Base-by-base conservation (phyloP, 2,888 invertebrate species). In the Standfussiana lucernea region DNA sequence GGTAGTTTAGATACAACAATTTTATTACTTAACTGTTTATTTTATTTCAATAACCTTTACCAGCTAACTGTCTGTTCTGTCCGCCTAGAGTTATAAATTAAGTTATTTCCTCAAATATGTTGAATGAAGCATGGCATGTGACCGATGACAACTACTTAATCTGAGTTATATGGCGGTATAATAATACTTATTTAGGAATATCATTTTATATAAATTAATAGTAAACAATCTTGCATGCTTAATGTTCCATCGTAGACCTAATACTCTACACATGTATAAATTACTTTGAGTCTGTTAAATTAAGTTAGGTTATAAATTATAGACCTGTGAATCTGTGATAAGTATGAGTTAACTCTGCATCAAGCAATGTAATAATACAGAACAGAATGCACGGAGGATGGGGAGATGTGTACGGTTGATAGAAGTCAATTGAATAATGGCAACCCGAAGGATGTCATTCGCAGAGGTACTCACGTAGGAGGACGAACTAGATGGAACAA, bases 401-500 rank as follows among this genome's bases (percentile, higher is more conserved):
- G 89, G 89, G 90, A 87, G 86, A 81, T 81, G 77, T 76, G 78
- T 83, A 79, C 81, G 75, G 82, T 89, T 89, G 92, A 92, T 93
- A 89, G 75, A 86, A 89, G 91, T 92, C 94, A 96, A 96, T 96
- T 95, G 96, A 93, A 95, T 96, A 95, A 96, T 95, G 90, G 90
- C 92, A 89, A 92, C 89, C 86, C 89, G 91, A 92, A 95, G 95
- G 95, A 95, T 94, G 94, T 92, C 92, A 92, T 93, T 87, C 92
- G 92, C 90, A 82, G 88, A 90, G 89, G 93, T 95, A 98, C 98
- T 97, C 97, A 98, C 97, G 98, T 98, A 92, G 98, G 98, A 92
- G 98, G 98, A 96, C 98, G 98, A 87, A 98, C 98, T 95, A 98
- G 98, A 96, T 98, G 98, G 93, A 98, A 98, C 88, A 99, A 97